phyloP scores from a whole-genome alignment of 2,797 vertebrate genomes.

The Etheostoma nigrum region DNA sequence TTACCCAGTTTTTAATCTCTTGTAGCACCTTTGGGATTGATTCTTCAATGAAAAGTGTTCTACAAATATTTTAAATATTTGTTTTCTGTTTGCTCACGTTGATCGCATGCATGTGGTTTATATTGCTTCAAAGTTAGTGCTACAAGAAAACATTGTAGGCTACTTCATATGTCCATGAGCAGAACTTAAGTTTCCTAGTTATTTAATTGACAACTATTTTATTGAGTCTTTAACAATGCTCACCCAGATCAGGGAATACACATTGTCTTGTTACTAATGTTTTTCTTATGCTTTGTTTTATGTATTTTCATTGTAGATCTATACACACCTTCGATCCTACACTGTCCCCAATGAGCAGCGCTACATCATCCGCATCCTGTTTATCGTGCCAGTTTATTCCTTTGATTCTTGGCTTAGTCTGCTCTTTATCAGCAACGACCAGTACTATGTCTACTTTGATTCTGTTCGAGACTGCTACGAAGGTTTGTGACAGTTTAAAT shows the following conservation, averaged over 20 bases:
- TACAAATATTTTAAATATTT: no score
- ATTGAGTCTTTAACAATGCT: not conserved
- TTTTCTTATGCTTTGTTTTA: conserved; percentile 25
- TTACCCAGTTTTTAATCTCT: no score
- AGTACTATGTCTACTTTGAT: conserved; percentile 96
- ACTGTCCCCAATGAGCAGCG: conserved; percentile 94
- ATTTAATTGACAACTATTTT: not conserved
- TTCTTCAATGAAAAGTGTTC: no score
- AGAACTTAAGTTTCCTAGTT: not conserved
- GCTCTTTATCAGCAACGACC: conserved; percentile 93
- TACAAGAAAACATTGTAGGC: not conserved
- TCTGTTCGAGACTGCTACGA: conserved; percentile 96
- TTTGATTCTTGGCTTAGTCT: conserved; percentile 99
- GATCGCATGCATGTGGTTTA: conserved; percentile 2
- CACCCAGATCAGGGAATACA: not conserved
- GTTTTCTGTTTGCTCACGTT: not conserved
- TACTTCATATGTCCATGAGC: not conserved
- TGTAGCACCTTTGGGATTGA: no score
- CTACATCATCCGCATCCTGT: conserved; percentile 96
- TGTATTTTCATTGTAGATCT: conserved; percentile 87
- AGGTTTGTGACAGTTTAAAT: conserved; percentile 81
- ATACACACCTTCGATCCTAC: conserved; percentile 93
- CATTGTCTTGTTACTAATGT: not conserved
- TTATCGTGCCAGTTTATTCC: conserved; percentile 95
- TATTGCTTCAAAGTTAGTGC: not conserved